Percentiles rank a stretch among this genome's conserved stretches.
These are phyloP conservation scores for Lates japonicus DNA, from an alignment of 2,797 vertebrate genomes.

Conservation along the genomic window DNA sequence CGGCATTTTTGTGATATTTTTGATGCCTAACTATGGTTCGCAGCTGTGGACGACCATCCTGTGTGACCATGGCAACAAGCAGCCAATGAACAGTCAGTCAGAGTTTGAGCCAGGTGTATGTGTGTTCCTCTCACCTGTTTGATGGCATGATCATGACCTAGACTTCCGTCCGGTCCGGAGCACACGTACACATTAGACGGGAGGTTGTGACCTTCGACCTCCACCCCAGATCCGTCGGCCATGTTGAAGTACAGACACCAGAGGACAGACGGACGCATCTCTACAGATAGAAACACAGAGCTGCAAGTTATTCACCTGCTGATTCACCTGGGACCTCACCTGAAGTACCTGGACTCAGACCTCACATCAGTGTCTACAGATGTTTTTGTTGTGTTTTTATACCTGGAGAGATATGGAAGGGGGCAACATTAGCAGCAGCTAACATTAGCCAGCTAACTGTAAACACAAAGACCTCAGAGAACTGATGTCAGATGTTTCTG, in stretches of 20 bases:
- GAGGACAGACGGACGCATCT: constrained; percentile 86
- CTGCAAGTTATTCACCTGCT: background rate
- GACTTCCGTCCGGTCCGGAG: constrained; percentile 88
- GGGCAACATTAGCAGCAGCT: too few relatives aligned
- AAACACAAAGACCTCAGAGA: too few relatives aligned
- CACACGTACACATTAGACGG: constrained; percentile 91
- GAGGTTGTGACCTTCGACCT: constrained; percentile 83
- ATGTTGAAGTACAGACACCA: constrained; percentile 97
- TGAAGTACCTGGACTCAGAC: too few relatives aligned
- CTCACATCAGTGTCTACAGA: too few relatives aligned
- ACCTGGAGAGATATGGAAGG: too few relatives aligned
- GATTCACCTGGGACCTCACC: too few relatives aligned
- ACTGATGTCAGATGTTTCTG: too few relatives aligned
- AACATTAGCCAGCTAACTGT: too few relatives aligned
- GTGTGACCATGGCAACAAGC: background rate
- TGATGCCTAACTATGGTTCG: too few relatives aligned
- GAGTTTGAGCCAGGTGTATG: too few relatives aligned
- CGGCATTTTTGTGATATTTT: too few relatives aligned
- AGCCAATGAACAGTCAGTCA: background rate
- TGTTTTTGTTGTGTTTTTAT: too few relatives aligned
- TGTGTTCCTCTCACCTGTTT: constrained; percentile 86
- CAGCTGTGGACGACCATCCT: background rate
- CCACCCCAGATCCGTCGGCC: constrained; percentile 87
- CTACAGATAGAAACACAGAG: constrained; percentile 20
- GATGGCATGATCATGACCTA: constrained; percentile 91